Evolutionary conservation across 2,113 vertebrate genomes (phyloP), one percentile per base, ranked within the genome.

Genomic region (Peucedramus taeniatus): DNA sequence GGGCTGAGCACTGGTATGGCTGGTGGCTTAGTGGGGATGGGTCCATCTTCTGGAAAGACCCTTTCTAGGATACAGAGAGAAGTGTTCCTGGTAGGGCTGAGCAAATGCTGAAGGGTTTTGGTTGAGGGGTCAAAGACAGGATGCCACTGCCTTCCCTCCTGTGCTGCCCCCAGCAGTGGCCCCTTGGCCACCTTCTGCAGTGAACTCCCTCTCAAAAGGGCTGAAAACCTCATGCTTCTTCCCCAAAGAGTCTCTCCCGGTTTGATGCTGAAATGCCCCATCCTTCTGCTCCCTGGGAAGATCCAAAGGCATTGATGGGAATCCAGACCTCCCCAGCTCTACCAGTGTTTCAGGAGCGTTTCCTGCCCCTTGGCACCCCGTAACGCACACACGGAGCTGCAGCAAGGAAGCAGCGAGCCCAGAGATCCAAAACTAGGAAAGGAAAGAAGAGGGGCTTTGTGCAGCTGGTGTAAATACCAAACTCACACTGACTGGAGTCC

Each of bases 311-410:
- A 69, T 42, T 8, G 11, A 56, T 50, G 35, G 59, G 59, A 95
- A 22, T 37, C 51, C 71, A 85, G 59, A 61, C 10, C 70, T 49
- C 15, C 42, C 39, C 42, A n/a, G 40, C n/a, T 61, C 31, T 15
- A 10, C 23, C 33, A 3, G 27, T 7, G 51, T 49, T 60, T 17
- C 20, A 47, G 50, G 59, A 74, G 81, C 4, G 50, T 45, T 37
- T 63, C 31, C 1, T 56, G 45, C 28, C 37, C 39, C 47, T 45
- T 12, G 33, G 20, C 57, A 33, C 49, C n/a, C 79, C 1, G 0
- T 15, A 27, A 85, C 0, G 1, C 54, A 18, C 42, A 42, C 0
- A 0, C 1, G 21, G 35, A 17, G 50, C 66, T 26, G 54, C 3
- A 53, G 53, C 42, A 47, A 54, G 75, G 85, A 80, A 77, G 37